These are phyloP conservation scores for Andrena fulva DNA, from an alignment of 2,888 invertebrate species.

Conservation along the genomic window DNA sequence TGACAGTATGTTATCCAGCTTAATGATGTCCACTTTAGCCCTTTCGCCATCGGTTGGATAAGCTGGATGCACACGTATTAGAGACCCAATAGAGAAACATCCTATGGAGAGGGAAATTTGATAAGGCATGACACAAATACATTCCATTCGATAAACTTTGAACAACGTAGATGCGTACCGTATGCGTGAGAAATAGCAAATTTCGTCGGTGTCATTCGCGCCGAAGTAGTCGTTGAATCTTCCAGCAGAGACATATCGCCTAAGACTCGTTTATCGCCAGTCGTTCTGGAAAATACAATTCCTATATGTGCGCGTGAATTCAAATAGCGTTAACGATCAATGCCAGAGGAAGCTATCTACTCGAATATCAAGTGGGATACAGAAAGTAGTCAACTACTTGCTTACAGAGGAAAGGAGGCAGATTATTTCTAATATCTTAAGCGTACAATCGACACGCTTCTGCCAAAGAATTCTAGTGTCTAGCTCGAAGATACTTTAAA, in stretches of 20 bases:
- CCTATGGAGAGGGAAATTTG: slow-evolving; percentile 65
- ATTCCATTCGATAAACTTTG: slow-evolving; percentile 3
- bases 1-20: slow-evolving; percentile 87
- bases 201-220: slow-evolving; percentile 93
- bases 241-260: slow-evolving; percentile 84
- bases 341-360: slow-evolving; percentile 11
- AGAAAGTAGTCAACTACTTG: background rate
- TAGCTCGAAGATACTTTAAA: slow-evolving; percentile 24
- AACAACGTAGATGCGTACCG: slow-evolving; percentile 73
- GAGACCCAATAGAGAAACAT: slow-evolving; percentile 87
- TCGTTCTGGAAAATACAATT: slow-evolving; percentile 75
- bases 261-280: slow-evolving; percentile 85
- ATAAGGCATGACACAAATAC: background rate
- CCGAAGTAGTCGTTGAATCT: slow-evolving; percentile 87
- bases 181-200: slow-evolving; percentile 92
- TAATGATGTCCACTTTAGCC: slow-evolving; percentile 91
- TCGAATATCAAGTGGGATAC: background rate
- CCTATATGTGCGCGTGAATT: background rate
- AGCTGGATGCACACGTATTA: slow-evolving; percentile 92
- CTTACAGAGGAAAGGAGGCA: slow-evolving; percentile 17
- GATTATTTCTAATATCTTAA: background rate
- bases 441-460: background rate
- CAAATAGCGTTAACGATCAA: background rate
- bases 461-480: slow-evolving; percentile 8
- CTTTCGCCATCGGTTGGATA: slow-evolving; percentile 92